A percentile compares a stretch with the other conserved stretches of the same genome.
These are phyloP conservation scores for Eulemur albifrons DNA, from an alignment of 2,797 vertebrate genomes.

Conservation along the genomic window DNA sequence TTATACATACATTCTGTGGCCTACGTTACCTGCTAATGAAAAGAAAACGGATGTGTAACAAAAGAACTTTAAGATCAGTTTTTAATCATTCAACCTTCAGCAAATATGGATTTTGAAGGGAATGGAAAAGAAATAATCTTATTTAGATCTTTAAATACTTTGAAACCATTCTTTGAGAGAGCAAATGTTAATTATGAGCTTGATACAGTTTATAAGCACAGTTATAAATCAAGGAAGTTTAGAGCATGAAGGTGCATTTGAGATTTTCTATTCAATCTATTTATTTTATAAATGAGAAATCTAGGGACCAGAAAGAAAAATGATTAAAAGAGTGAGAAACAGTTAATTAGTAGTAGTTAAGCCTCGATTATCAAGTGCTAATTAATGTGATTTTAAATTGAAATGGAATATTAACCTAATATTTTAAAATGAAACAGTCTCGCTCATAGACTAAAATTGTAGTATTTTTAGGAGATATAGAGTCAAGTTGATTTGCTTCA, in stretches of 20 bases:
- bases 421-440: background rate
- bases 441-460: background rate
- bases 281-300: slow-evolving; percentile 58
- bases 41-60: background rate
- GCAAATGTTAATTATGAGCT: slow-evolving; percentile 28
- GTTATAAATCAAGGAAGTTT: slow-evolving; percentile 26
- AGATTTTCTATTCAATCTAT: slow-evolving; percentile 15
- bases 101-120: background rate
- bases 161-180: slow-evolving; percentile 21
- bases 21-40: background rate
- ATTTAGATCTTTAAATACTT: background rate
- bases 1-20: background rate
- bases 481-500: background rate
- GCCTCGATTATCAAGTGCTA: slow-evolving; percentile 1
- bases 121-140: background rate
- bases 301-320: slow-evolving; percentile 37
- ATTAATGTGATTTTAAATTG: slow-evolving; percentile 46
- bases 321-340: background rate
- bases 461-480: background rate
- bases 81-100: background rate
- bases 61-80: background rate
- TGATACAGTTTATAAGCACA: slow-evolving; percentile 30
- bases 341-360: slow-evolving; percentile 20
- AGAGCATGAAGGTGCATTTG: background rate
- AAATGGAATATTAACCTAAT: background rate